A percentile compares a stretch with the other conserved stretches of the same genome.
These are phyloP conservation scores for Cheilosia vulpina DNA, from an alignment of 2,888 invertebrate species.

Conservation along the genomic window DNA sequence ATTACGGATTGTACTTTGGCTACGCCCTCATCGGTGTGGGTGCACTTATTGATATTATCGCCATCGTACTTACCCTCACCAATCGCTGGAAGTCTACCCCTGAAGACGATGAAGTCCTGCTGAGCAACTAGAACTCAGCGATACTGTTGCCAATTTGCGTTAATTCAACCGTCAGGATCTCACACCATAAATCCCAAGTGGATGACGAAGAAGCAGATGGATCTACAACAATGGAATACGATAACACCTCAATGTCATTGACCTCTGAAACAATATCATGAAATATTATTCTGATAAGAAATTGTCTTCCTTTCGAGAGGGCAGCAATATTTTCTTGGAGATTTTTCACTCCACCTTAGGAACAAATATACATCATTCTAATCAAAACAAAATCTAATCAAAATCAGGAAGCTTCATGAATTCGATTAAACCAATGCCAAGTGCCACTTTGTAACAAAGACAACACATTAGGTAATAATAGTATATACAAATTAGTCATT, in stretches of 20 bases:
- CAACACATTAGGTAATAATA: conserved; percentile 53
- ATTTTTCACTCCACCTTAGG: conserved; percentile 3
- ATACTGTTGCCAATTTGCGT: conserved; percentile 65
- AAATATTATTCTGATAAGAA: background rate
- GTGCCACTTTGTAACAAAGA: conserved; percentile 68
- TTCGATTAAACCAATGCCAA: conserved; percentile 39
- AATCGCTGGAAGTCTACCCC: conserved; percentile 79
- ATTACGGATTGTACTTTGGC: conserved; percentile 80
- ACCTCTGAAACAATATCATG: conserved; percentile 53
- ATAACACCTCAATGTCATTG: conserved; percentile 47
- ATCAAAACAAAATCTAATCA: conserved; percentile 57
- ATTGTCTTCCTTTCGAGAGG: conserved; percentile 50
- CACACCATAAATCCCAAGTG: conserved; percentile 52
- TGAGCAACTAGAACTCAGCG: conserved; percentile 77
- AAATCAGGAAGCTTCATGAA: conserved; percentile 13
- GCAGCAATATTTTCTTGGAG: conserved; percentile 12
- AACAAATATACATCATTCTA: conserved; percentile 46
- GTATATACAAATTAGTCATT: conserved; percentile 11
- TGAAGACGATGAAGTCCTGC: conserved; percentile 80
- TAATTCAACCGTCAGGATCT: conserved; percentile 59
- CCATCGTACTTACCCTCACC: conserved; percentile 80
- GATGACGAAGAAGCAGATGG: conserved; percentile 25
- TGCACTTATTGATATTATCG: conserved; percentile 78
- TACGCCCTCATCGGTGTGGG: conserved; percentile 79
- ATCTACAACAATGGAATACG: conserved; percentile 32